Conservation (phyloP, 2,113 vertebrate genomes). For the Phrynocephalus versicolor region DNA sequence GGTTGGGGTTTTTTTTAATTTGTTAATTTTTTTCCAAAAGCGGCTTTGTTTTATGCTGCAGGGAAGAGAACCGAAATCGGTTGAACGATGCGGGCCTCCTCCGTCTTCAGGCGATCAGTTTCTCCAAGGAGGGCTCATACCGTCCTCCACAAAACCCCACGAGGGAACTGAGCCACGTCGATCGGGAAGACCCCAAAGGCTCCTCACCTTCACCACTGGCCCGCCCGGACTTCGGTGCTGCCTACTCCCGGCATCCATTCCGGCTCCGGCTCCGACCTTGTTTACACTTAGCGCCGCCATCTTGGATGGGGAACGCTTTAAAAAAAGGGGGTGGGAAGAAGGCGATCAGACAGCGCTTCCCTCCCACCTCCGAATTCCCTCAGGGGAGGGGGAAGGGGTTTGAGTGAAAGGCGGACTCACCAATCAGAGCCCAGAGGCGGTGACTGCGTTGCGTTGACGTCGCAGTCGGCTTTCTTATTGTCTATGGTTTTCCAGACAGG, state of each 20-base stretch:
- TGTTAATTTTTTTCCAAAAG: too few species aligned
- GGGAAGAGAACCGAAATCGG: too few species aligned
- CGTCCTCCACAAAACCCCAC: not conserved
- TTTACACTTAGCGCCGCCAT: conserved; percentile 84
- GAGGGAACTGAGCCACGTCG: not conserved
- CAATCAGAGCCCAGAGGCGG: too few species aligned
- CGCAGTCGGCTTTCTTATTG: not conserved
- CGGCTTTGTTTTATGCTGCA: not conserved
- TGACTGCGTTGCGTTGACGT: not conserved
- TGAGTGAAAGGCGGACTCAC: not conserved
- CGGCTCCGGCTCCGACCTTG: conserved; percentile 76
- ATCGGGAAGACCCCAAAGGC: not conserved
- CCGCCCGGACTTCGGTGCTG: conserved; percentile 72
- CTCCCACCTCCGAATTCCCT: not conserved
- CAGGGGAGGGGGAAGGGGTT: not conserved
- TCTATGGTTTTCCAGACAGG: not conserved
- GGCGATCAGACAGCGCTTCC: not conserved
- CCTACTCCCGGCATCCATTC: conserved; percentile 77
- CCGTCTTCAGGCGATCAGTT: not conserved
- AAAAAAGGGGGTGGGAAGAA: not conserved
- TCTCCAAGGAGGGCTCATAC: rapidly evolving
- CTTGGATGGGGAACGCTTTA: conserved; percentile 32
- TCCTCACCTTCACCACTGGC: conserved; percentile 86
- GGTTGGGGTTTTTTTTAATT: too few species aligned
- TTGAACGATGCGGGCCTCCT: not conserved